These are phyloP conservation scores for Syrphus vitripennis DNA, from an alignment of 2,888 invertebrate genomes.

Conservation along the genomic window DNA sequence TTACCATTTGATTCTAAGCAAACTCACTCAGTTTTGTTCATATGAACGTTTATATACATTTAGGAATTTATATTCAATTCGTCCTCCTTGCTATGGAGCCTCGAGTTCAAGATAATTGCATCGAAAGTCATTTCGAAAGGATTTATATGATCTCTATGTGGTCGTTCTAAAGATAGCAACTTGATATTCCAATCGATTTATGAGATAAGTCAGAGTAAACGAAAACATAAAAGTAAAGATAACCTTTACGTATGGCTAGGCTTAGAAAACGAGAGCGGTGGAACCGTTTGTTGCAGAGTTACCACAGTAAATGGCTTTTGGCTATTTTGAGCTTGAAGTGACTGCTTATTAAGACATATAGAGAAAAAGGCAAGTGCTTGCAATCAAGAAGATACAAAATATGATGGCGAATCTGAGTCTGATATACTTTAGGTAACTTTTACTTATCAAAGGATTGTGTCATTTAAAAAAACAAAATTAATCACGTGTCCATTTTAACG, in stretches of 20 bases:
- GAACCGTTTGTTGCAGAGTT: slow-evolving; percentile 12
- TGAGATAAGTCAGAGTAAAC: slow-evolving; percentile 41
- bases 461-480: no score
- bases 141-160: slow-evolving; percentile 67
- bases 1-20: slow-evolving; percentile 42
- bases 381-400: no score
- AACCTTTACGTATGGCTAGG: neutral
- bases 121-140: slow-evolving; percentile 64
- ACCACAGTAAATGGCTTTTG: slow-evolving; percentile 56
- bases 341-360: neutral
- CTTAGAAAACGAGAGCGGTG: slow-evolving; percentile 20
- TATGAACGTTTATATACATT: neutral
- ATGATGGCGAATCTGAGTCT: no score
- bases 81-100: slow-evolving; percentile 19
- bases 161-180: slow-evolving; percentile 59
- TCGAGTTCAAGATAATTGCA: slow-evolving; percentile 60
- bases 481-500: slow-evolving; percentile 22
- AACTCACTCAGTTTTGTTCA: slow-evolving; percentile 49
- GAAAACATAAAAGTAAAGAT: slow-evolving; percentile 17
- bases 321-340: slow-evolving; percentile 27
- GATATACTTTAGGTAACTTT: no score
- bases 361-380: neutral
- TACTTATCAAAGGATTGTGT: no score
- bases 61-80: neutral
- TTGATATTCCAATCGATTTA: slow-evolving; percentile 69